Conservation (phyloP, 2,888 invertebrate genomes). For the Serrognathus titanus region DNA sequence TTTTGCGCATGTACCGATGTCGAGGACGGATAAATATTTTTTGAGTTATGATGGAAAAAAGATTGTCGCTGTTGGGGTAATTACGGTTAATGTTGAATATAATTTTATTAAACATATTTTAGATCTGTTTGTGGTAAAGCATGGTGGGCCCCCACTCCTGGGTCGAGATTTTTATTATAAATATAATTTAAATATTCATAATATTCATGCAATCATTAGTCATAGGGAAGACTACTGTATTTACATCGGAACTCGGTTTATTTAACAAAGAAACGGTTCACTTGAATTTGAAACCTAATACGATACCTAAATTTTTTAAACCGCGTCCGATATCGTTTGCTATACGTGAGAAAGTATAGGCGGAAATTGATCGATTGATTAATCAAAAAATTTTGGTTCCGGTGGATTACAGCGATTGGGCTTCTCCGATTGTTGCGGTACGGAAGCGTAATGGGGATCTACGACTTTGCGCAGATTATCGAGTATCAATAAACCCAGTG, state of each 20-base stretch:
- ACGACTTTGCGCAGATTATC: slow-evolving; percentile 26
- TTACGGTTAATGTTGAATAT: too few relatives aligned
- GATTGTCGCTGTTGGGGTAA: too few relatives aligned
- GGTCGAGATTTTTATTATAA: background rate
- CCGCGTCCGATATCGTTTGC: background rate
- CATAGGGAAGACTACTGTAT: background rate
- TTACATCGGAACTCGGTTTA: background rate
- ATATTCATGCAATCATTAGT: background rate
- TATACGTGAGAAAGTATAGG: slow-evolving; percentile 7
- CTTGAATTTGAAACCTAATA: background rate
- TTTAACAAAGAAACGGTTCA: background rate
- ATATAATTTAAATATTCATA: background rate
- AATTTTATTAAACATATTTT: too few relatives aligned
- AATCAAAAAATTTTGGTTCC: slow-evolving; percentile 6
- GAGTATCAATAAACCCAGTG: slow-evolving; percentile 25
- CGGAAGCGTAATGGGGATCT: slow-evolving; percentile 20
- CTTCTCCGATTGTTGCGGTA: slow-evolving; percentile 26
- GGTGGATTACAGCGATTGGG: slow-evolving; percentile 18
- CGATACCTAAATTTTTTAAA: background rate
- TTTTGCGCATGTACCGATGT: too few relatives aligned
- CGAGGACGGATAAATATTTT: too few relatives aligned
- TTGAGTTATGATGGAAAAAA: too few relatives aligned
- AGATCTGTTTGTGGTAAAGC: too few relatives aligned
- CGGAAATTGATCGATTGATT: slow-evolving; percentile 8
- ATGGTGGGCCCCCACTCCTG: background rate